Percentiles rank a stretch among this genome's conserved stretches.
Conservation (phyloP, 2,888 invertebrate species). For the Anorthoa munda region DNA sequence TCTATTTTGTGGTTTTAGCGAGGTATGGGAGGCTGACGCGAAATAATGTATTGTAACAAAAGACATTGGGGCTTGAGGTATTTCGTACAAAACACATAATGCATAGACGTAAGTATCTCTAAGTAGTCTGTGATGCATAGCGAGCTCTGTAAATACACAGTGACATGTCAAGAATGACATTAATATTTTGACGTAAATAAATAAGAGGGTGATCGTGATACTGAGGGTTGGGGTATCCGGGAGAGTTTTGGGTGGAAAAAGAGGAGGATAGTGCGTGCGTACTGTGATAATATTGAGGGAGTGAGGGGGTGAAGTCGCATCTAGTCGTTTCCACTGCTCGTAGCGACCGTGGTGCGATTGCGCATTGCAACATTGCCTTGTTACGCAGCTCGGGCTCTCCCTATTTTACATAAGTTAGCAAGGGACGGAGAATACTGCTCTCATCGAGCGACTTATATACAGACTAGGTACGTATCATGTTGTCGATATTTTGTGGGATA, state of each 20-base stretch:
- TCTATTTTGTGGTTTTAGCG: too few relatives aligned
- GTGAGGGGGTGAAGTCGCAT: constrained; percentile 69
- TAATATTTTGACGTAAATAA: constrained; percentile 39
- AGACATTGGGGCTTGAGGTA: too few relatives aligned
- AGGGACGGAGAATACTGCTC: constrained; percentile 83
- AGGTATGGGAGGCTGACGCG: too few relatives aligned
- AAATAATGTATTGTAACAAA: too few relatives aligned
- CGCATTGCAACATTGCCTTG: constrained; percentile 76
- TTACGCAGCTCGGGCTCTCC: constrained; percentile 72
- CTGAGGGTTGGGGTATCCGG: constrained; percentile 52
- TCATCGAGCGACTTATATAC: constrained; percentile 81
- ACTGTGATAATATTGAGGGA: constrained; percentile 62
- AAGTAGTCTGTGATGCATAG: too few relatives aligned
- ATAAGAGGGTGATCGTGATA: constrained; percentile 35
- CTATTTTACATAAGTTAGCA: constrained; percentile 78
- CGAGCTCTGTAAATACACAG: neutral
- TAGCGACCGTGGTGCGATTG: constrained; percentile 77
- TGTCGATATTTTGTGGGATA: constrained; percentile 89
- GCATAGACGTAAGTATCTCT: too few relatives aligned
- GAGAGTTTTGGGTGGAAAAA: constrained; percentile 62
- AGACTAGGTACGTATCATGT: constrained; percentile 79
- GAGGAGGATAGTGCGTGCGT: constrained; percentile 58
- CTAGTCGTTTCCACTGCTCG: constrained; percentile 58
- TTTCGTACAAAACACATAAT: too few relatives aligned
- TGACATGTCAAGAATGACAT: constrained; percentile 34